Conservation (phyloP, 2,888 invertebrate species). For the Drosophila multiciliata region DNA sequence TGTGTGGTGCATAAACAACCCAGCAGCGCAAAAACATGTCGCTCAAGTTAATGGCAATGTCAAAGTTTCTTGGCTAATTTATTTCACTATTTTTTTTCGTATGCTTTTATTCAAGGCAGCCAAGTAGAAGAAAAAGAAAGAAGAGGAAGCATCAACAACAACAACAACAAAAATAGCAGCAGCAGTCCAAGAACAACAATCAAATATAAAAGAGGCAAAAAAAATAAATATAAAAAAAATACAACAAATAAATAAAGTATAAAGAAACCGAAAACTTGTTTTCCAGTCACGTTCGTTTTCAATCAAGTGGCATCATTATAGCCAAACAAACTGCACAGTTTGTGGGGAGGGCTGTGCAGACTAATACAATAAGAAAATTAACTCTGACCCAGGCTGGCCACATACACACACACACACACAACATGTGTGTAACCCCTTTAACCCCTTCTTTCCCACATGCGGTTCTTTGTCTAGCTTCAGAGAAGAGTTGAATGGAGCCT, state of each 20-base stretch:
- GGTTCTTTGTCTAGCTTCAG: constrained; percentile 45
- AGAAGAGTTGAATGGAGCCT: not conserved
- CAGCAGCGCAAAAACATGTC: constrained; percentile 65
- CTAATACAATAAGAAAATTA: constrained; percentile 77
- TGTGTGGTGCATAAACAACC: constrained; percentile 20
- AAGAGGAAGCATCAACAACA: constrained; percentile 21
- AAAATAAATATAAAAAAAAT: constrained; percentile 25
- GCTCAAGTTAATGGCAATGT: constrained; percentile 54
- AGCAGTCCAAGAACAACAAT: constrained; percentile 10
- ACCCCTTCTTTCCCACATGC: constrained; percentile 54
- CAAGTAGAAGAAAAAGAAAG: constrained; percentile 22
- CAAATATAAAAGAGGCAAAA: constrained; percentile 9
- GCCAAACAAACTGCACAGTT: constrained; percentile 60
- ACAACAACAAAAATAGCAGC: constrained; percentile 11
- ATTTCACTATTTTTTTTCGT: constrained; percentile 53
- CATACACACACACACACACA: constrained; percentile 24
- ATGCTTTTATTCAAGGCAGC: constrained; percentile 29
- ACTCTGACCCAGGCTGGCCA: constrained; percentile 54
- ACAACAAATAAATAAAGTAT: constrained; percentile 9
- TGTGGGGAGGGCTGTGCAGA: not conserved
- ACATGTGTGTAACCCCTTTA: constrained; percentile 45
- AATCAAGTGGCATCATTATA: constrained; percentile 83
- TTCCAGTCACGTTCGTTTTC: constrained; percentile 84
- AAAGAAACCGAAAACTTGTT: constrained; percentile 71
- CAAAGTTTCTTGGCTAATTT: constrained; percentile 72